Conservation (phyloP, 2,888 invertebrate species). For the Erebia ligea region DNA sequence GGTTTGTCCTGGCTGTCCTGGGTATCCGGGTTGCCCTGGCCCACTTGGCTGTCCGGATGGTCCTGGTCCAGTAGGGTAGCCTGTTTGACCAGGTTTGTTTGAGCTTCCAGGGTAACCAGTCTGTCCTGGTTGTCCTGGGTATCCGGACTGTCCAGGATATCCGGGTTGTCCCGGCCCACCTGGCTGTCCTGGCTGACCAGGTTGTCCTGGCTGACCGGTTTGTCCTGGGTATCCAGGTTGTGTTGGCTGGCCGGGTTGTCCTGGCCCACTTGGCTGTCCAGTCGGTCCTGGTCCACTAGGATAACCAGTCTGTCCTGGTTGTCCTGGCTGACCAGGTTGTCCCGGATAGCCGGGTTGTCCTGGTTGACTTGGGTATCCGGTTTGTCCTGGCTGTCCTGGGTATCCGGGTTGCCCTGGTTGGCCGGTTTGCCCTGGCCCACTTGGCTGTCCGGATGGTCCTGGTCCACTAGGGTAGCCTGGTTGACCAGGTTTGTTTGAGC, state of each 20-base stretch:
- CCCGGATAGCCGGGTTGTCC: conserved; percentile 49
- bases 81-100: no score
- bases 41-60: conserved; percentile 34
- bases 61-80: conserved; percentile 54
- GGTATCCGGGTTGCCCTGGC: conserved; percentile 34
- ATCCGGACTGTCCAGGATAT: conserved; percentile 36
- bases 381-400: conserved; percentile 37
- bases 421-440: conserved; percentile 47
- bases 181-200: conserved; percentile 37
- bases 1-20: conserved; percentile 34
- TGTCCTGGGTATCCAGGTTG: conserved; percentile 38
- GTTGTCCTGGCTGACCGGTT: conserved; percentile 38
- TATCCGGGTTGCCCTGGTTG: conserved; percentile 45
- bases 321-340: conserved; percentile 41
- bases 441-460: conserved; percentile 49
- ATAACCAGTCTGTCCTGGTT: conserved; percentile 37
- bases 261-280: conserved; percentile 43
- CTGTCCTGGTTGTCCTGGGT: conserved; percentile 24
- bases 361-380: conserved; percentile 58
- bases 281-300: conserved; percentile 44
- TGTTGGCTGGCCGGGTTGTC: conserved; percentile 42
- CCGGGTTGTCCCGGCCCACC: conserved; percentile 44
- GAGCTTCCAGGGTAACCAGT: conserved; percentile 36
- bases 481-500: conserved; percentile 35
- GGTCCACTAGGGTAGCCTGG: conserved; percentile 50